Evolutionary conservation across 1,140 invertebrate genomes (phyloP), one percentile per base, ranked within the genome.

Genomic region (Drosophila pachea): DNA sequence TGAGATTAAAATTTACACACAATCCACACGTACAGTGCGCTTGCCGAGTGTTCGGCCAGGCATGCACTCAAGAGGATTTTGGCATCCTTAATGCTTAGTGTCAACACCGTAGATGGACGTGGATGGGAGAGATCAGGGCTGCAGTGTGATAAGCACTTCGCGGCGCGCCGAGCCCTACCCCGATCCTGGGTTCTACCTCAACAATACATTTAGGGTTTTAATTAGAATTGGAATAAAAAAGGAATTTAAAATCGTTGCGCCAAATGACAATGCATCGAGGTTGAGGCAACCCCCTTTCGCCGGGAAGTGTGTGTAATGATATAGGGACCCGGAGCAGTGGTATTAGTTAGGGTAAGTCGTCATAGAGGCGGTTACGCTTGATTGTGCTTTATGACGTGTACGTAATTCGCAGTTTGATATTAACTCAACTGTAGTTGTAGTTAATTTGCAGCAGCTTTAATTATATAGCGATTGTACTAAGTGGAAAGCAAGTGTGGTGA

Each of bases 301-400:
- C 48, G 54, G 66, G 76, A 84, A 84, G 79, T 84, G 79, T 70
- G 63, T 84, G 81, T 79, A 84, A 84, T 84, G 60, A 43, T 49
- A 69, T 47, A 68, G 65, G 56, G 52, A 49, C 16, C 16, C 7
- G 48, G 11, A 16, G 47, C 50, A 50, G 12, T n/a, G 7, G 12
- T 33, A 32, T 36, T 60, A 58, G 48, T 49, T 63, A 67, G 75
- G 78, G 76, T 79, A 73, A 65, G 45, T 74, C 45, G 52, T 35
- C 47, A 52, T 36, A 38, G 70, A 81, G 79, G 79, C 70, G 81
- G 81, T 86, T 86, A 86, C 74, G 81, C 76, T 74, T 86, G 81
- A 86, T 86, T 86, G 81, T 86, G 76, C 50, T 81, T 60, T 75
- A 86, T 81, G 76, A 81, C 81, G 76, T 86, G 81, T 84, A 68